These are phyloP conservation scores for Parelbella ahira DNA, from an alignment of 2,888 invertebrate genomes.

Conservation along the genomic window DNA sequence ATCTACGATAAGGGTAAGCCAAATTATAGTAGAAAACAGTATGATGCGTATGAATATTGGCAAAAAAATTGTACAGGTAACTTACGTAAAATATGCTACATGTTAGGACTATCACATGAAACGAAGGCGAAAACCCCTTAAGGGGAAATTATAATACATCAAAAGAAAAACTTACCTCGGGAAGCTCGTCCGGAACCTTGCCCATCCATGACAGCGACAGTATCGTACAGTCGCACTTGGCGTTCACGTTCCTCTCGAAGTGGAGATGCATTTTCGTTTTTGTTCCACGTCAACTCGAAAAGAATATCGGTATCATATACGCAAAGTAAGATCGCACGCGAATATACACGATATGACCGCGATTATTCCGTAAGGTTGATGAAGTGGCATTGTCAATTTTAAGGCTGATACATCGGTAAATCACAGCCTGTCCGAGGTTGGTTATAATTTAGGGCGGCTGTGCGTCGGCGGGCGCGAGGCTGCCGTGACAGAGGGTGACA, in stretches of 20 bases:
- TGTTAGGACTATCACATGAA: constrained; percentile 26
- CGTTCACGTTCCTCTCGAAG: constrained; percentile 95
- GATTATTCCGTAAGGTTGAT: background rate
- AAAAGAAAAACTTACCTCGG: constrained; percentile 85
- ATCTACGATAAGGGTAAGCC: no score
- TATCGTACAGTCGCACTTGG: constrained; percentile 97
- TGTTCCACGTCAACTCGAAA: constrained; percentile 40
- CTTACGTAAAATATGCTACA: constrained; percentile 26
- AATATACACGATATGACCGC: background rate
- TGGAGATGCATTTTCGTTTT: constrained; percentile 92
- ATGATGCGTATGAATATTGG: no score
- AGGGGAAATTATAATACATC: background rate
- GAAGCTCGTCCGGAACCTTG: constrained; percentile 96
- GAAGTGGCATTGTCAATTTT: constrained; percentile 12
- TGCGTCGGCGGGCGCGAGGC: constrained; percentile 37
- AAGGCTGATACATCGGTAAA: constrained; percentile 9
- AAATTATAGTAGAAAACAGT: no score
- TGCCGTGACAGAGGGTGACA: constrained; percentile 67
- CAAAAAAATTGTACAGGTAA: constrained; percentile 14
- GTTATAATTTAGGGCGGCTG: constrained; percentile 17
- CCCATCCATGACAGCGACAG: constrained; percentile 99
- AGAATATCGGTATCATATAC: constrained; percentile 28
- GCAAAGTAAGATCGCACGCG: constrained; percentile 9
- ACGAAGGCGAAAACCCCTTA: background rate
- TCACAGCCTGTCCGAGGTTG: constrained; percentile 42